phyloP scores from a whole-genome alignment of 2,888 invertebrate species.

The Hydroisotoma schaefferi region DNA sequence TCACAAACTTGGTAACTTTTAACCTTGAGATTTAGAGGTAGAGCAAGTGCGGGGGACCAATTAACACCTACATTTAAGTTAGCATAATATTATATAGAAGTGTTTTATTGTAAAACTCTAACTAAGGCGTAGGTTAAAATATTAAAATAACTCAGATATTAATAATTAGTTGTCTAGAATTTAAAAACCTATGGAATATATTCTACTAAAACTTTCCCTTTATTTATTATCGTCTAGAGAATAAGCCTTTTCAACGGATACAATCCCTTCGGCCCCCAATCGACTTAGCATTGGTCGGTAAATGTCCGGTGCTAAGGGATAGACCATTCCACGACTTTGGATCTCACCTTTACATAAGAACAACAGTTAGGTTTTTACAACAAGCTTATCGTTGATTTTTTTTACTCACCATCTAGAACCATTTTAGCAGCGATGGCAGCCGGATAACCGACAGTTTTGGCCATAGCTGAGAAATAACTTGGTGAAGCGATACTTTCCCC shows the following conservation, averaged over 20 bases:
- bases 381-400: not conserved
- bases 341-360: constrained; percentile 72
- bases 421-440: constrained; percentile 96
- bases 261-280: constrained; percentile 78
- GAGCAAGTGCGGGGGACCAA: no score
- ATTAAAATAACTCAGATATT: no score
- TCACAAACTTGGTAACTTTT: no score
- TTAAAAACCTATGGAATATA: no score
- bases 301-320: constrained; percentile 87
- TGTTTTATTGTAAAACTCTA: no score
- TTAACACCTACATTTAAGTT: no score
- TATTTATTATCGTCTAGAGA: constrained; percentile 21
- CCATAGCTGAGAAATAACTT: constrained; percentile 84
- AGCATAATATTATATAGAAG: no score
- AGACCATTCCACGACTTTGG: constrained; percentile 86
- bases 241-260: constrained; percentile 62
- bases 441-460: constrained; percentile 85
- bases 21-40: no score
- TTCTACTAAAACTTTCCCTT: not conserved
- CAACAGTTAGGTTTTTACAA: not conserved
- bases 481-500: constrained; percentile 55
- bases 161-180: no score
- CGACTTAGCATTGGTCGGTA: constrained; percentile 88
- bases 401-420: constrained; percentile 79
- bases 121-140: no score